Base-by-base conservation (phyloP, 2,888 invertebrate species). In the Athrips mouffetella region DNA sequence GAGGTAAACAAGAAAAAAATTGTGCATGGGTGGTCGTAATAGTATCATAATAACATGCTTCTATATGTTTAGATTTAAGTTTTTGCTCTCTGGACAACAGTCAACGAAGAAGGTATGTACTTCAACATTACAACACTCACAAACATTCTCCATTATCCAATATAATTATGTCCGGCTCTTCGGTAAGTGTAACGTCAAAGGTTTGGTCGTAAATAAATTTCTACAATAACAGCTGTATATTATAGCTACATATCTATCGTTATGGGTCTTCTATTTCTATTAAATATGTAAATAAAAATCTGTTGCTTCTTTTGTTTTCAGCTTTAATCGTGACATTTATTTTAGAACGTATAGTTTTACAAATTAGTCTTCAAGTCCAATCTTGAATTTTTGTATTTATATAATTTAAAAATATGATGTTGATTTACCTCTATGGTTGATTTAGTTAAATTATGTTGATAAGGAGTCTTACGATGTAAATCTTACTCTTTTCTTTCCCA, bases 161-260 rank as follows among this genome's bases (percentile, higher is more conserved):
- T n/a, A n/a, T n/a, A n/a, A n/a, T n/a, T n/a, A n/a, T n/a, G n/a
- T n/a, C 25, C 4, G 1, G 15, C 1, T 20, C 18, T n/a, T 5
- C 21, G 21, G 44, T 40, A 23, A 40, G 40, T 30, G 7, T 10
- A 23, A 40, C 23, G 25, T 23, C 11, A 33, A 45, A 11, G 29
- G 25, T 46, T 49, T 52, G 30, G 15, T 55, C 18, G 47, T 59
- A 51, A 53, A 60, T 55, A 63, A 62, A 51, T 59, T 63, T 69
- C 61, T 60, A 50, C 59, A 66, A 72, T 73, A 72, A 70, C 71
- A 57, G 86, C 86, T 87, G 86, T 86, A 86, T 49, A 86, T 84
- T 4, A 80, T 56, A 60, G 80, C 80, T 53, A 63, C 35, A 54
- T 52, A 56, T n/a, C n/a, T n/a, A n/a, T n/a, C n/a, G n/a, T n/a